Conservation (phyloP, 2,113 vertebrate genomes). For the Phodopus roborovskii region DNA sequence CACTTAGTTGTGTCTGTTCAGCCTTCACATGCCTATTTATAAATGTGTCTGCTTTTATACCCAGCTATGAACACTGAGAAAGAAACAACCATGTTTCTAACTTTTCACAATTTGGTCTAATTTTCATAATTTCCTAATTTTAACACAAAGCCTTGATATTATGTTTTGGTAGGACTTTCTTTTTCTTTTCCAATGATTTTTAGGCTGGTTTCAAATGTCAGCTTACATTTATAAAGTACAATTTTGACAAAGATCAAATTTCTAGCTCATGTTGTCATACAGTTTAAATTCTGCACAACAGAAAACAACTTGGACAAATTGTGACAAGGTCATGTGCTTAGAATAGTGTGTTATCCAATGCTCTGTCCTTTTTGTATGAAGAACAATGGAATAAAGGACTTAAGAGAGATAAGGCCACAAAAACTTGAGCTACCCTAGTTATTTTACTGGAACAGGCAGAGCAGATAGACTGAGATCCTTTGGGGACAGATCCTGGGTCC, state of each 20-base stretch:
- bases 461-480: neutral
- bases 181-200: conserved; percentile 62
- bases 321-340: conserved; percentile 30
- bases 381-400: neutral
- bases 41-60: conserved; percentile 21
- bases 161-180: conserved; percentile 29
- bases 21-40: neutral
- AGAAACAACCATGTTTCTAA: conserved; percentile 33
- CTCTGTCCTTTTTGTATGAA: conserved; percentile 7
- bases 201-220: conserved; percentile 62
- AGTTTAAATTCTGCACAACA: conserved; percentile 59
- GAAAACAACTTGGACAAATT: conserved; percentile 55
- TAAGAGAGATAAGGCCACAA: neutral
- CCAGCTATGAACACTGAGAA: conserved; percentile 44
- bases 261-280: conserved; percentile 48
- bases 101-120: neutral
- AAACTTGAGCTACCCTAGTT: neutral
- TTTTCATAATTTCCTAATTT: neutral
- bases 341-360: neutral
- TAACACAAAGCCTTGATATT: conserved; percentile 36
- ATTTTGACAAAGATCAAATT: conserved; percentile 66
- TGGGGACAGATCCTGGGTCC: neutral
- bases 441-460: neutral
- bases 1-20: conserved; percentile 20
- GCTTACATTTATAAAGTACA: conserved; percentile 64